These are phyloP conservation scores for Notarius quadriscutis DNA, from an alignment of 2,113 vertebrate species.

Conservation along the genomic window DNA sequence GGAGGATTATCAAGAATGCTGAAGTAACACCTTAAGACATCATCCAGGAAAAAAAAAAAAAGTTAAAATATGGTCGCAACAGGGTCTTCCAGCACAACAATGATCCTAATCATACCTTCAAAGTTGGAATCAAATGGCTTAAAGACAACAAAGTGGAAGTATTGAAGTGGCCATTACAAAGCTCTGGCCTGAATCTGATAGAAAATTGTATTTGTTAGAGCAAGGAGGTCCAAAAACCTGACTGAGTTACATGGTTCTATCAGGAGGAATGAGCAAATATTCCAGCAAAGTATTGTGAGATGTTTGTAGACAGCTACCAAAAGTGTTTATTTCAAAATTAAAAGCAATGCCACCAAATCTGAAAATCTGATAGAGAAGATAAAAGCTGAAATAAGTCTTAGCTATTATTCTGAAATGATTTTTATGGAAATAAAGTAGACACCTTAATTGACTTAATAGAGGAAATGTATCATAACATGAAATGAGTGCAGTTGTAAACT, in stretches of 20 bases:
- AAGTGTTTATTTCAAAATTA: not conserved
- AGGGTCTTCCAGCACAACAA: not conserved
- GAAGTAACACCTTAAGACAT: not conserved
- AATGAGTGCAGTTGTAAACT: not conserved
- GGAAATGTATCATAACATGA: not conserved
- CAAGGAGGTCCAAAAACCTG: not conserved
- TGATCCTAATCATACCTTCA: not conserved
- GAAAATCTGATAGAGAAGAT: not conserved
- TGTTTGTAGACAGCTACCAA: not conserved
- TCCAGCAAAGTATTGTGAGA: not conserved
- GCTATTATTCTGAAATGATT: not conserved
- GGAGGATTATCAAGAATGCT: not conserved
- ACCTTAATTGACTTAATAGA: not conserved
- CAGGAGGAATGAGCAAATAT: not conserved
- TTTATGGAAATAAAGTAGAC: not conserved
- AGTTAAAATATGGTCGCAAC: not conserved
- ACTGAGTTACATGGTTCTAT: not conserved
- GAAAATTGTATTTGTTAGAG: not conserved
- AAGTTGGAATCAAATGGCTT: not conserved
- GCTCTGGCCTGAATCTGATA: not conserved
- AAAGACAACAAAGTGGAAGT: not conserved
- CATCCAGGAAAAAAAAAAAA: not conserved
- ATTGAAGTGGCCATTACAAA: not conserved
- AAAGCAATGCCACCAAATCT: not conserved
- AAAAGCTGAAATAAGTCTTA: not conserved